phyloP scores from a whole-genome alignment of 2,888 invertebrate genomes.

The Nesidiocoris tenuis region DNA sequence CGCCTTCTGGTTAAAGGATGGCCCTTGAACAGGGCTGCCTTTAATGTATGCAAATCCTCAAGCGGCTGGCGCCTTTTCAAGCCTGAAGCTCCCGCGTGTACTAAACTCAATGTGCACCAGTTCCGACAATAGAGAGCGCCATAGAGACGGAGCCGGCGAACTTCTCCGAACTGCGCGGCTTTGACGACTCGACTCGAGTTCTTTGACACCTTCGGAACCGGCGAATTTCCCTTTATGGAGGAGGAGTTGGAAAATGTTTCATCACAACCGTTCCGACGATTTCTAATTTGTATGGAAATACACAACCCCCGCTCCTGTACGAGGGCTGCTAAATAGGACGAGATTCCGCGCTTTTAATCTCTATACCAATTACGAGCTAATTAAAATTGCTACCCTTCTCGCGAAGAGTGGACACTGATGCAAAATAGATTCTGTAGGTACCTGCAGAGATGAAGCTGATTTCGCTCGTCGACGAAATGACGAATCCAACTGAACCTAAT shows the following conservation, averaged over 20 bases:
- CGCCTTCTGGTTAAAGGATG: neutral
- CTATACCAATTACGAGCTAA: neutral
- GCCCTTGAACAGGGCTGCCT: neutral
- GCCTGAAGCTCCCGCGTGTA: neutral
- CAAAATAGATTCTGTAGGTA: neutral
- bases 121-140: neutral
- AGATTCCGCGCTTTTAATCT: neutral
- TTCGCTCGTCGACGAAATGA: too few species aligned
- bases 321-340: neutral
- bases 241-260: neutral
- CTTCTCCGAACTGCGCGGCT: neutral
- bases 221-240: neutral
- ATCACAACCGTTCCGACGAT: neutral
- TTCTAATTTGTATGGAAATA: conserved; percentile 17
- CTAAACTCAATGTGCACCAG: neutral
- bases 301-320: neutral
- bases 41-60: neutral
- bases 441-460: too few species aligned
- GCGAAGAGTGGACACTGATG: neutral
- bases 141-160: neutral
- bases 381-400: neutral
- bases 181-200: neutral
- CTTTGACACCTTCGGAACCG: neutral
- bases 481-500: too few species aligned
- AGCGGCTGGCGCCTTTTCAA: neutral